Evolutionary conservation across 2,113 vertebrate species (phyloP).

Genomic region (Periophthalmus modestus): DNA sequence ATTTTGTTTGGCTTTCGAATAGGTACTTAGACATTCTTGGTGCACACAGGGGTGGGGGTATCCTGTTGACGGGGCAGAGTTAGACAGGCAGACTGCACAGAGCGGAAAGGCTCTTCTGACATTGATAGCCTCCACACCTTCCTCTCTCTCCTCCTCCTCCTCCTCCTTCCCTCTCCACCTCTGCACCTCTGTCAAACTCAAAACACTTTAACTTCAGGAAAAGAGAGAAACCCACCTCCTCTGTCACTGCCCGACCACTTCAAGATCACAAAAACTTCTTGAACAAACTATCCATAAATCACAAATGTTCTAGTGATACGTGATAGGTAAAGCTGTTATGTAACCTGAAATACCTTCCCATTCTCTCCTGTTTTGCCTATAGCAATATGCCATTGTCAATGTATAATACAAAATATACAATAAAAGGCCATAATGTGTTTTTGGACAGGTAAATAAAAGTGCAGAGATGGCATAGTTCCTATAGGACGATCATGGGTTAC

Average conservation of each 20-base stretch:
- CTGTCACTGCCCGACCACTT: neutral
- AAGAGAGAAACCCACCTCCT: neutral
- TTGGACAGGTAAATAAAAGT: too few species aligned
- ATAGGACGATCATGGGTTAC: too few species aligned
- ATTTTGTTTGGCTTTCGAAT: neutral
- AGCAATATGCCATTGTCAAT: too few species aligned
- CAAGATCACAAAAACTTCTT: neutral
- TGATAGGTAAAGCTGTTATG: neutral
- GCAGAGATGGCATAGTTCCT: too few species aligned
- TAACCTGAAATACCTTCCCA: neutral
- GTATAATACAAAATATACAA: too few species aligned
- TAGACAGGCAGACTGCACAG: slow-evolving; percentile 20
- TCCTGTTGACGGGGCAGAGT: slow-evolving; percentile 36
- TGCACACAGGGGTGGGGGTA: slow-evolving; percentile 2
- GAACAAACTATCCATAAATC: neutral
- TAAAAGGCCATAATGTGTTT: too few species aligned
- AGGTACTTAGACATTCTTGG: slow-evolving; percentile 2
- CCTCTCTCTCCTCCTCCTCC: neutral
- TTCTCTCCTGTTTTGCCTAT: too few species aligned
- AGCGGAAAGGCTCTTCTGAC: slow-evolving; percentile 14
- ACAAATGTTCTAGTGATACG: neutral
- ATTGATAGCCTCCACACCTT: neutral
- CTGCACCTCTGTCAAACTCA: neutral
- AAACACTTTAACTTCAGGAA: neutral
- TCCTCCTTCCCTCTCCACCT: too few species aligned